Percentiles rank a stretch among this genome's conserved stretches.
Evolutionary conservation across 1,140 invertebrate genomes (phyloP).

Genomic region (Trachymyrmex septentrionalis): DNA sequence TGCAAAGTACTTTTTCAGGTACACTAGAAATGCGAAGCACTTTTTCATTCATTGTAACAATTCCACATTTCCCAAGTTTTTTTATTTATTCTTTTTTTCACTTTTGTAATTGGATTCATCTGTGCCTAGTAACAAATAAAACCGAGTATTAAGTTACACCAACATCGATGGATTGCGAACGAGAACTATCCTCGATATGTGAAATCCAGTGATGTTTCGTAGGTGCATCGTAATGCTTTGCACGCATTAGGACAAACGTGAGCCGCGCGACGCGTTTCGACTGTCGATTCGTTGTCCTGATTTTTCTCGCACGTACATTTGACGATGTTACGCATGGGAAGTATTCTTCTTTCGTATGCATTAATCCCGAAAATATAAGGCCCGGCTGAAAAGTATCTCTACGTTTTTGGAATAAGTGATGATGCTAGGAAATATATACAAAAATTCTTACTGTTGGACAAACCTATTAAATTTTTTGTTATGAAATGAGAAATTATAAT

Average conservation of each 20-base stretch:
- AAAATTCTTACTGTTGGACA: background rate
- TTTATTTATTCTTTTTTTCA: conserved; percentile 12
- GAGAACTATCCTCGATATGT: background rate
- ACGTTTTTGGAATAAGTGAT: conserved; percentile 10
- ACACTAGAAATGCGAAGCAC: background rate
- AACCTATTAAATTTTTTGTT: background rate
- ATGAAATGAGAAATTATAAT: background rate
- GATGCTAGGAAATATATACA: background rate
- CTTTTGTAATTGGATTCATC: conserved; percentile 19
- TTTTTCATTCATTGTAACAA: background rate
- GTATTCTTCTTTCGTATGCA: background rate
- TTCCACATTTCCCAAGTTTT: background rate
- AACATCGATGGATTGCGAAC: background rate
- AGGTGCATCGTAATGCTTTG: conserved; percentile 69
- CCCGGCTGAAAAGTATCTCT: background rate
- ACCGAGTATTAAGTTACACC: conserved; percentile 7
- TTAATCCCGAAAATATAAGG: conserved; percentile 13
- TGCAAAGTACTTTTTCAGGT: background rate
- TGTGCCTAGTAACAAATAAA: background rate
- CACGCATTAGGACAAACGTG: conserved; percentile 76
- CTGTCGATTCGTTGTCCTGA: conserved; percentile 70
- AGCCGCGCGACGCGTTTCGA: conserved; percentile 67
- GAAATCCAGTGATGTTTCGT: conserved; percentile 55
- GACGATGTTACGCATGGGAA: conserved; percentile 5
- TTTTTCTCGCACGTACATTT: conserved; percentile 67